These are phyloP conservation scores for Notolabrus celidotus DNA, from an alignment of 2,797 vertebrate species.

Conservation along the genomic window DNA sequence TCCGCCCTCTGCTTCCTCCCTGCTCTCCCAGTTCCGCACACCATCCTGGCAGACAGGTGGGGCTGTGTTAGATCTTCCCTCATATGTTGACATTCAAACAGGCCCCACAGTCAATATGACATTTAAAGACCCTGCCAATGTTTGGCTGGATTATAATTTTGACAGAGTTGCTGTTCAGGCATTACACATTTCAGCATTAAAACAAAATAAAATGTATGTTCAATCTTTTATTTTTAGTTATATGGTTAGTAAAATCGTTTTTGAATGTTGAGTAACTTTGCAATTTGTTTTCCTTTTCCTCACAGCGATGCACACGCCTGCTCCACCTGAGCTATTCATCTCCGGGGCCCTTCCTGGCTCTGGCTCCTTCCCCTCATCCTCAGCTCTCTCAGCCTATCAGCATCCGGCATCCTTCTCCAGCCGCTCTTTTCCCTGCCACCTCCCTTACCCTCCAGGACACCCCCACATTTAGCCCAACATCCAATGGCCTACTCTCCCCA, in stretches of 20 bases:
- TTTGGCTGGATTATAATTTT: constrained; percentile 53
- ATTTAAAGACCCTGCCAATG: constrained; percentile 54
- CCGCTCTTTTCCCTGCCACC: constrained; percentile 92
- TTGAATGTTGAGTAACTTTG: constrained; percentile 57
- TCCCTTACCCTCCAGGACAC: constrained; percentile 94
- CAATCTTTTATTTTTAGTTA: background rate
- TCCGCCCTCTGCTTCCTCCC: constrained; percentile 93
- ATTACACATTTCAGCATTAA: constrained; percentile 5
- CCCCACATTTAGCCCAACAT: constrained; percentile 94
- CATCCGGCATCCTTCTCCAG: constrained; percentile 95
- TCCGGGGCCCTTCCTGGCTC: constrained; percentile 94
- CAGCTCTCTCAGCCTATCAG: constrained; percentile 95
- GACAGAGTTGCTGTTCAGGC: constrained; percentile 12
- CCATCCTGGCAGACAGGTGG: constrained; percentile 97
- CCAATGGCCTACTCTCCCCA: constrained; percentile 94
- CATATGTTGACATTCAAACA: constrained; percentile 74
- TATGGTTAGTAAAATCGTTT: background rate
- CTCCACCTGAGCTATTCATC: constrained; percentile 95
- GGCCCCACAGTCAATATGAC: constrained; percentile 69
- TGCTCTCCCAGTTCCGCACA: constrained; percentile 96
- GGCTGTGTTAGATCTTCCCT: constrained; percentile 52
- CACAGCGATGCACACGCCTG: constrained; percentile 95
- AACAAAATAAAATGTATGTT: background rate
- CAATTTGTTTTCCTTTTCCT: constrained; percentile 63
- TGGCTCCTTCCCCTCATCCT: constrained; percentile 94